Percentiles rank a stretch among this genome's conserved stretches.
Conservation (phyloP, 2,113 vertebrate species). For the Plecotus auritus region DNA sequence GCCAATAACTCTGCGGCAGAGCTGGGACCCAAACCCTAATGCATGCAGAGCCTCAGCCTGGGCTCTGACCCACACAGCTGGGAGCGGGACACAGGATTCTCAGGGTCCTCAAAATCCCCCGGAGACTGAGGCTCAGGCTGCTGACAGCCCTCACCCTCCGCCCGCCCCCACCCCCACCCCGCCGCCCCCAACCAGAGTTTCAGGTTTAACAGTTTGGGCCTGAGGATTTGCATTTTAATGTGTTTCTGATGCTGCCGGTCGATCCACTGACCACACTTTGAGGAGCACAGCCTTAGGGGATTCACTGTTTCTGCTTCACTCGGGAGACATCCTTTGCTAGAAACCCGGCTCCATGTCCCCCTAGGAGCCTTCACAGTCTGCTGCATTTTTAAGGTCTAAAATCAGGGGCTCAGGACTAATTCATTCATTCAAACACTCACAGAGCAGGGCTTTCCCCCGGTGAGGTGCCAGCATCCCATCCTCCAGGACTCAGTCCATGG, state of each 20-base stretch:
- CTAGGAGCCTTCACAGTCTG: neutral
- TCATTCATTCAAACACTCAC: neutral
- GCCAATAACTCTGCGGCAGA: neutral
- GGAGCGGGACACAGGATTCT: neutral
- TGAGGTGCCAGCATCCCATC: neutral
- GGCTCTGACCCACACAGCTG: fast-evolving
- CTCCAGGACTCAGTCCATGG: fast-evolving
- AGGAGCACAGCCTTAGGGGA: neutral
- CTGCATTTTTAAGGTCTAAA: neutral
- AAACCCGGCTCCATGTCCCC: neutral
- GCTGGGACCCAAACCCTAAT: neutral
- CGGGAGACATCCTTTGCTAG: neutral
- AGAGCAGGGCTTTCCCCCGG: neutral
- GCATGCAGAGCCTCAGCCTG: neutral
- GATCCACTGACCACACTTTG: too few relatives aligned
- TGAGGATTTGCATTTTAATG: neutral
- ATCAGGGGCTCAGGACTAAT: neutral
- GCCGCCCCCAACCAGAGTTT: neutral
- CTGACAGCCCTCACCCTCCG: fast-evolving
- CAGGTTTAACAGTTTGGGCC: neutral
- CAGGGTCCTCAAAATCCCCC: neutral
- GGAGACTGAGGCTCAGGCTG: neutral
- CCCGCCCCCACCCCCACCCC: fast-evolving
- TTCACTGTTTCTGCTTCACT: neutral
- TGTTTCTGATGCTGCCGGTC: neutral